Evolutionary conservation across 2,888 invertebrate species (phyloP), one percentile per base, ranked within the genome.

Genomic region (Agrilus mali): DNA sequence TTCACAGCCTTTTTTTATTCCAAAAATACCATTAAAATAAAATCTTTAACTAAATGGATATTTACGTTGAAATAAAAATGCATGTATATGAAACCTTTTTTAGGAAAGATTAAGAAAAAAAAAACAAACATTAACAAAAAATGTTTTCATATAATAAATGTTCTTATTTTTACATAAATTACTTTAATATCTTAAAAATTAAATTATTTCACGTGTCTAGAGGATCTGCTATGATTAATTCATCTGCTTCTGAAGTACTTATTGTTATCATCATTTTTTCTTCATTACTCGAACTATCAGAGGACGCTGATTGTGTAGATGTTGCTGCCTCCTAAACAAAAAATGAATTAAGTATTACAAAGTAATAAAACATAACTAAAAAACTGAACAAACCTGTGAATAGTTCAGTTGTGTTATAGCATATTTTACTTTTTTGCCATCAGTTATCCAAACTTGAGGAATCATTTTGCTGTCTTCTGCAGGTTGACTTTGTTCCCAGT

Each of bases 251-350:
- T 1, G 80, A 78, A 4, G 78, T 73, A 51, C 77, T 79, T 40
- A 82, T 78, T 6, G 81, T 79, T 6, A 83, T 75, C 73, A 84
- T 82, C 76, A 84, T 83, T 61, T 84, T 83, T 53, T 82, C 82
- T 53, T 83, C 82, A 51, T 77, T 78, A 50, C 82, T 82, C 12
- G 68, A 68, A 46, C 81, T 82, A 54, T 82, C 83, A 0, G 82
- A 81, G 3, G 75, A 74, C 60, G 77, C 78, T 1, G 77, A 77
- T 55, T 82, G 82, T 2, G 82, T 82, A n/a, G 82, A 81, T 41
- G 82, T 80, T 36, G 82, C 79, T 39, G 77, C 76, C 62, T 80
- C 80, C 80, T 80, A 46, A 37, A 38, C 20, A 31, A 16, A 13
- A 17, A 6, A 7, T 13, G 7, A 34, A n/a, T 13, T 16, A 7